Evolutionary conservation across 1,140 invertebrate species (phyloP), one percentile per base, ranked within the genome.

Genomic region (Caerostris extrusa): DNA sequence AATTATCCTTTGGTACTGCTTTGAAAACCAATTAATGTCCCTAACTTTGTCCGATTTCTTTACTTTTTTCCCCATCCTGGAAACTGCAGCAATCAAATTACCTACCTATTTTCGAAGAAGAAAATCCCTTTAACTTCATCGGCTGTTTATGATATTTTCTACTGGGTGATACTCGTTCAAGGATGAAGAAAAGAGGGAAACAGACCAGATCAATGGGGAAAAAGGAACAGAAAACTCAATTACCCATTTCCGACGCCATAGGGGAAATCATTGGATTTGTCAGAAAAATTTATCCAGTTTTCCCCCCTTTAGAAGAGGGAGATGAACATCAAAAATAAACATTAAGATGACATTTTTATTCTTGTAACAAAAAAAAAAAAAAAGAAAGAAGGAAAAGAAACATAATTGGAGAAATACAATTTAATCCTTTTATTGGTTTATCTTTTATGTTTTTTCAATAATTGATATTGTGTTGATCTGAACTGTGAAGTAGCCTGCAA

Each of bases 261-360:
- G 69, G 69, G 69, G 69, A 77, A 77, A 77, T 77, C 69, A 77
- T 77, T 77, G 69, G 69, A 77, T 34, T 77, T 77, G 69, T 77
- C 69, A 77, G 69, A 77, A 77, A 77, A 77, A 77, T 77, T 77
- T 77, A 77, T 10, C 69, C 69, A 34, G 19, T 77, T 71, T 71
- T 50, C 0, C n/a, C 34, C 69, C 19, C 19, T 19, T 19, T 50
- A 19, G 5, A n/a, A 71, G 69, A 34, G 69, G 69, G n/a, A 34
- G 34, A 77, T 77, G 69, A 77, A 77, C 69, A 77, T 53, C 69
- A 77, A 77, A 77, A 77, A 77, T 77, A 77, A 77, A 77, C 69
- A 77, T 77, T 50, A 10, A 12, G 69, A 77, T 77, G 69, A 77
- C 69, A 77, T 77, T 77, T 77, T 77, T 77, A 77, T 77, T 53